A percentile compares a stretch with the other conserved stretches of the same genome.
These are phyloP conservation scores for Leptopilina syphax DNA, from an alignment of 2,888 invertebrate genomes.

Conservation along the genomic window DNA sequence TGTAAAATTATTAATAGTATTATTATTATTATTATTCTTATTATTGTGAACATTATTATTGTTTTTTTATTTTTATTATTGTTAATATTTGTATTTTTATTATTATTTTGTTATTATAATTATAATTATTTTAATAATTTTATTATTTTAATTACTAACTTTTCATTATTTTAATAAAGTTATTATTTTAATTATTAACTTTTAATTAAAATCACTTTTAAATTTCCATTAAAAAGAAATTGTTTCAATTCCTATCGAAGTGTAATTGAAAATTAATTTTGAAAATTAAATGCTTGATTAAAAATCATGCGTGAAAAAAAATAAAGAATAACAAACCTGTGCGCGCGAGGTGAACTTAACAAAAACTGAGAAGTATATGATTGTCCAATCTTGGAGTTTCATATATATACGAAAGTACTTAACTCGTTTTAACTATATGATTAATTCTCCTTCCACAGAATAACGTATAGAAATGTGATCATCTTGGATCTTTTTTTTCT, in stretches of 20 bases:
- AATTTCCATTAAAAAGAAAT: neutral
- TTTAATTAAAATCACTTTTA: neutral
- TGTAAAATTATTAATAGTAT: too few species aligned
- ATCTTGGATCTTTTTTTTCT: neutral
- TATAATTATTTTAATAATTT: neutral
- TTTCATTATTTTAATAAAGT: neutral
- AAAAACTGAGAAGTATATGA: constrained; percentile 35
- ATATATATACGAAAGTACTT: constrained; percentile 20
- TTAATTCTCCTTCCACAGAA: constrained; percentile 25
- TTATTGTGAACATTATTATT: too few species aligned
- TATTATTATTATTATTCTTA: too few species aligned
- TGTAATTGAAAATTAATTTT: neutral
- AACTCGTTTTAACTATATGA: constrained; percentile 32
- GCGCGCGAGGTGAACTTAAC: constrained; percentile 32
- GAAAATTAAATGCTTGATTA: too few species aligned
- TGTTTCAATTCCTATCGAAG: neutral
- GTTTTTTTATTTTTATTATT: too few species aligned
- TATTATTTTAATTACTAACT: too few species aligned
- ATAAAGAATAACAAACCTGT: constrained; percentile 18
- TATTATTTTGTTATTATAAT: too few species aligned
- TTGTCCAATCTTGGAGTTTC: constrained; percentile 33
- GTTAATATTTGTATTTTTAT: too few species aligned
- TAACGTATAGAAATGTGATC: neutral
- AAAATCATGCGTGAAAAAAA: neutral
- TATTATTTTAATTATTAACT: neutral